phyloP scores from a whole-genome alignment of 2,888 invertebrate genomes.

The Allophyes oxyacanthae region DNA sequence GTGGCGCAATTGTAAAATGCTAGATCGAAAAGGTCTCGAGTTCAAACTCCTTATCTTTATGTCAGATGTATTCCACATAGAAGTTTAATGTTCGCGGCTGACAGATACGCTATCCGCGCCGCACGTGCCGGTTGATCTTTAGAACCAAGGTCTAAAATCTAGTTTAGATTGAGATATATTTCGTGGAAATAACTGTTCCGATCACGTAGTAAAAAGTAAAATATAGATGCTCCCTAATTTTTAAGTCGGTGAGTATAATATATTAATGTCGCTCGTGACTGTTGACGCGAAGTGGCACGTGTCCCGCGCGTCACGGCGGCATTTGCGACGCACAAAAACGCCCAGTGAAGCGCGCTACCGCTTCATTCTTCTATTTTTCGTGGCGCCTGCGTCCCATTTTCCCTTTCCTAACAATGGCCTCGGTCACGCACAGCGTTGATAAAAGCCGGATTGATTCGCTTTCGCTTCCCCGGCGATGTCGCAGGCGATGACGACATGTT shows the following conservation, averaged over 20 bases:
- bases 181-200: constrained; percentile 20
- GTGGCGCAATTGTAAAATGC: constrained; percentile 86
- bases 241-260: constrained; percentile 67
- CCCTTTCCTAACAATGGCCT: constrained; percentile 86
- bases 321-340: constrained; percentile 64
- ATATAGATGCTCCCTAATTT: constrained; percentile 64
- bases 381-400: constrained; percentile 81
- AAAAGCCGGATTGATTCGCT: constrained; percentile 86
- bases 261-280: constrained; percentile 78
- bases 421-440: constrained; percentile 84
- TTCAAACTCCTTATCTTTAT: constrained; percentile 83
- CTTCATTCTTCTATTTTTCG: constrained; percentile 80
- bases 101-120: constrained; percentile 65
- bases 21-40: constrained; percentile 84
- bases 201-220: constrained; percentile 52
- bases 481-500: constrained; percentile 78
- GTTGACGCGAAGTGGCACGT: constrained; percentile 75
- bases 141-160: constrained; percentile 59
- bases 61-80: constrained; percentile 77
- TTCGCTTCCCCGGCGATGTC: constrained; percentile 80
- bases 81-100: constrained; percentile 66
- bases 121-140: constrained; percentile 75
- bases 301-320: constrained; percentile 71
- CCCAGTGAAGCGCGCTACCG: constrained; percentile 76
- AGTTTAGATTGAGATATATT: constrained; percentile 33